These are phyloP conservation scores for Drosophila sechellia DNA, from an alignment of 1,140 invertebrate genomes.

Conservation along the genomic window DNA sequence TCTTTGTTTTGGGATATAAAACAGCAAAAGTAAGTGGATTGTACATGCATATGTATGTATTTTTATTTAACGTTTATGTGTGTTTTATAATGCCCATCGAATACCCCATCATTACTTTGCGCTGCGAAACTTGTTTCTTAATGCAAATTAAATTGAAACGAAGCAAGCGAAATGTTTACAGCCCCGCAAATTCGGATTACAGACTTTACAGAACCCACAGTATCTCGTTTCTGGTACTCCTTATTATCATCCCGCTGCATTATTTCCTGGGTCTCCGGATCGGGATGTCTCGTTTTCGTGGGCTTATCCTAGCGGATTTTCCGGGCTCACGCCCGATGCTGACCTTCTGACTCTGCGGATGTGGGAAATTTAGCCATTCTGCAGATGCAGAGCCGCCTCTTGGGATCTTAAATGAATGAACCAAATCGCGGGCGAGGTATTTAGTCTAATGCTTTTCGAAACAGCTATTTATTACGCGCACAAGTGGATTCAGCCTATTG, in stretches of 20 bases:
- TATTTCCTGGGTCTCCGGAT: not conserved
- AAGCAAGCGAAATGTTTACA: conserved; percentile 36
- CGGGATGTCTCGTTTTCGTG: conserved; percentile 6
- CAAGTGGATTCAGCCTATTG: no score
- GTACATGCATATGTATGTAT: not conserved
- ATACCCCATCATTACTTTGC: conserved; percentile 6
- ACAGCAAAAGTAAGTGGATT: conserved; percentile 70
- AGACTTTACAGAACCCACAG: conserved; percentile 4
- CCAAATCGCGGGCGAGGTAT: not conserved
- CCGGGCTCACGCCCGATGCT: conserved; percentile 23
- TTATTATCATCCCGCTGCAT: not conserved
- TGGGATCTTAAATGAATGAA: not conserved
- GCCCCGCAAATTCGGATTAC: conserved; percentile 12
- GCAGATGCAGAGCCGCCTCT: not conserved
- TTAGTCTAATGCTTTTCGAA: not conserved
- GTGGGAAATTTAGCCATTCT: conserved; percentile 18
- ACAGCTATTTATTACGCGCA: no score
- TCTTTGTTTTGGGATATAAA: conserved; percentile 60
- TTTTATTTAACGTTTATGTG: conserved; percentile 18
- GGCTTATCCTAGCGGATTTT: conserved; percentile 22
- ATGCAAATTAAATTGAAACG: conserved; percentile 71
- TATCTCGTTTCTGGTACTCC: not conserved
- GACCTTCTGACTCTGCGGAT: conserved; percentile 23
- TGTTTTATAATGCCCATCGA: conserved; percentile 48
- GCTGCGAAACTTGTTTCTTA: conserved; percentile 63